These are phyloP conservation scores for Oscheius myriophilus DNA, from an alignment of 2,888 invertebrate genomes.

Conservation along the genomic window DNA sequence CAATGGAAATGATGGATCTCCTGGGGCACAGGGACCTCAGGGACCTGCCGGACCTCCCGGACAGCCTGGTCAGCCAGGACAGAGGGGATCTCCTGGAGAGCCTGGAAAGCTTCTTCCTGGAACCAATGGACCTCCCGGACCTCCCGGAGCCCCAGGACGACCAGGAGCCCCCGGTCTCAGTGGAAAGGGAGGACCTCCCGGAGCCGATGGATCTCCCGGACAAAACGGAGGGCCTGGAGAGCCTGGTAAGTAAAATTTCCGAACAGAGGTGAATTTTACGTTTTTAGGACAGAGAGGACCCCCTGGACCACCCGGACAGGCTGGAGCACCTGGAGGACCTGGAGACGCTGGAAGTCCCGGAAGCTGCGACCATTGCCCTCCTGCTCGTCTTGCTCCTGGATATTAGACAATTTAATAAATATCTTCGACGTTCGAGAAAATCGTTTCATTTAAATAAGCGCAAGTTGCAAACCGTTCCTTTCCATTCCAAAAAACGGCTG, in stretches of 20 bases:
- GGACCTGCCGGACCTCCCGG: slow-evolving; percentile 65
- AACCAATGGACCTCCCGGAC: slow-evolving; percentile 55
- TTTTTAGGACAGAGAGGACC: slow-evolving; percentile 62
- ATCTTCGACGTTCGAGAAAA: too few relatives aligned
- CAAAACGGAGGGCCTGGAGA: slow-evolving; percentile 40
- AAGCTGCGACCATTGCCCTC: slow-evolving; percentile 64
- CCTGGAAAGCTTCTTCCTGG: slow-evolving; percentile 56
- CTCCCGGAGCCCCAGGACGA: slow-evolving; percentile 63
- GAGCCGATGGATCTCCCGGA: slow-evolving; percentile 39
- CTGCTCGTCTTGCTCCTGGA: slow-evolving; percentile 62
- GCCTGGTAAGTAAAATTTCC: slow-evolving; percentile 31
- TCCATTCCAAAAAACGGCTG: too few relatives aligned
- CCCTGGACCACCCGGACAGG: slow-evolving; percentile 64
- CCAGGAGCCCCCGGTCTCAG: slow-evolving; percentile 59
- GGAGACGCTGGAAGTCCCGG: slow-evolving; percentile 60
- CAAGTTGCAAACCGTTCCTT: too few relatives aligned
- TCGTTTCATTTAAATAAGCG: too few relatives aligned
- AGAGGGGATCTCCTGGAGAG: slow-evolving; percentile 58
- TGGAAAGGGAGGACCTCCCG: slow-evolving; percentile 57
- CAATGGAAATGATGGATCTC: slow-evolving; percentile 58
- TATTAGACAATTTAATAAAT: slow-evolving; percentile 44
- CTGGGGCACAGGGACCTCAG: slow-evolving; percentile 61
- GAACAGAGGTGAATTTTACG: neutral
- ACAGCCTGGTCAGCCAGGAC: slow-evolving; percentile 60
- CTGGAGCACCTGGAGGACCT: slow-evolving; percentile 54